phyloP scores from a whole-genome alignment of 2,888 invertebrate genomes.

The Andrena fulva region DNA sequence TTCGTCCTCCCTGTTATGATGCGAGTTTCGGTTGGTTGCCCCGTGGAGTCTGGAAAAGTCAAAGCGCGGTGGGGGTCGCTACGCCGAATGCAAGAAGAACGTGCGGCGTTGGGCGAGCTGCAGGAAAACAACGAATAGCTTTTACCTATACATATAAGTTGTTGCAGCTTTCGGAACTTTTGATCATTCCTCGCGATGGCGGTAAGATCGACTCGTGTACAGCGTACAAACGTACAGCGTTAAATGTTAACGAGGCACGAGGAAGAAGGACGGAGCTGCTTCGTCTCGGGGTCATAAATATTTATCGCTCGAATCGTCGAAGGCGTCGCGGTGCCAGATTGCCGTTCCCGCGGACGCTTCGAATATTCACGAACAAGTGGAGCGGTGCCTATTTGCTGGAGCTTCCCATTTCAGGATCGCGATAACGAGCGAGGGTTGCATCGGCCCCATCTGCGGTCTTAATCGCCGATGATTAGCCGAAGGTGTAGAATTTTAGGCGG shows the following conservation, averaged over 20 bases:
- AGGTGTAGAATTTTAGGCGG: background rate
- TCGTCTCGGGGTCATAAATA: constrained; percentile 29
- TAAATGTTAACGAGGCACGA: constrained; percentile 28
- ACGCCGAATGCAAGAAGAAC: background rate
- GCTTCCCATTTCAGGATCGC: background rate
- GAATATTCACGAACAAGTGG: constrained; percentile 4
- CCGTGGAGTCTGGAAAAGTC: background rate
- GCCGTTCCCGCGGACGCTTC: constrained; percentile 10
- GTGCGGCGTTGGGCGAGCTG: background rate
- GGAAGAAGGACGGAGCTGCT: constrained; percentile 1
- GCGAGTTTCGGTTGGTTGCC: no score
- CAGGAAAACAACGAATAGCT: constrained; percentile 25
- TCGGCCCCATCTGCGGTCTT: background rate
- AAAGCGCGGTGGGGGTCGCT: background rate
- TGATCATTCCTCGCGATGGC: background rate
- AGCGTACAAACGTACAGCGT: background rate
- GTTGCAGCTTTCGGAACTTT: background rate
- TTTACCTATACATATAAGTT: background rate
- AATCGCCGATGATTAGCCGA: background rate
- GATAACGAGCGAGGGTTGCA: background rate
- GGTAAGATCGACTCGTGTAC: background rate
- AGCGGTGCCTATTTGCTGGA: background rate
- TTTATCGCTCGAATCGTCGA: constrained; percentile 21
- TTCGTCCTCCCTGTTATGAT: no score
- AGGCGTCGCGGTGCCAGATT: constrained; percentile 26